phyloP scores from a whole-genome alignment of 2,113 vertebrate genomes.

The Heterochromis multidens region DNA sequence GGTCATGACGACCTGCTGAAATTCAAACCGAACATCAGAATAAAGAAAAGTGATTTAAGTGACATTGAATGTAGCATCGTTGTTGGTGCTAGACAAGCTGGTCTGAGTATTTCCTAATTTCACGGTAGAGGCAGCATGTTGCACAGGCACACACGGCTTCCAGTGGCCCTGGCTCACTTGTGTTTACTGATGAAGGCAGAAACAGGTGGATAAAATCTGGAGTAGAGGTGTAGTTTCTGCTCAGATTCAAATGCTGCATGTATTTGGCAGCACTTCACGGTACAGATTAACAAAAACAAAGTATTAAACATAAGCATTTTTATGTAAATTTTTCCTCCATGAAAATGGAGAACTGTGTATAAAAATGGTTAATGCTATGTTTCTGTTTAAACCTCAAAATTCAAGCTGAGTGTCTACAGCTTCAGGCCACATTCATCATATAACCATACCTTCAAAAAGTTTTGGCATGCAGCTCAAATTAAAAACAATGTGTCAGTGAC shows the following conservation, averaged over 20 bases:
- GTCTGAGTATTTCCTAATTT: background rate
- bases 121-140: background rate
- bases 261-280: accelerated
- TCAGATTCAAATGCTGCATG: background rate
- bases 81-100: background rate
- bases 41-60: background rate
- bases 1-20: background rate
- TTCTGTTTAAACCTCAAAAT: background rate
- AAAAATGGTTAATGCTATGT: background rate
- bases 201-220: accelerated
- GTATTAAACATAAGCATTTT: background rate
- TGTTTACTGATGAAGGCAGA: background rate
- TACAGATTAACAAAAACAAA: background rate
- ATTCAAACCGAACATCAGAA: background rate
- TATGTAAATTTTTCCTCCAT: too few relatives aligned
- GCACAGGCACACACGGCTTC: accelerated
- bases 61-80: background rate
- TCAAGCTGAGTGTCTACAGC: background rate
- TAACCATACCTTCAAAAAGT: background rate
- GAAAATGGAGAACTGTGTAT: too few relatives aligned
- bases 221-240: background rate
- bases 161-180: background rate
- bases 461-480: accelerated
- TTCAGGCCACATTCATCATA: background rate
- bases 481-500: background rate